These are phyloP conservation scores for Sparidentex hasta DNA, from an alignment of 2,797 vertebrate species.

Conservation along the genomic window DNA sequence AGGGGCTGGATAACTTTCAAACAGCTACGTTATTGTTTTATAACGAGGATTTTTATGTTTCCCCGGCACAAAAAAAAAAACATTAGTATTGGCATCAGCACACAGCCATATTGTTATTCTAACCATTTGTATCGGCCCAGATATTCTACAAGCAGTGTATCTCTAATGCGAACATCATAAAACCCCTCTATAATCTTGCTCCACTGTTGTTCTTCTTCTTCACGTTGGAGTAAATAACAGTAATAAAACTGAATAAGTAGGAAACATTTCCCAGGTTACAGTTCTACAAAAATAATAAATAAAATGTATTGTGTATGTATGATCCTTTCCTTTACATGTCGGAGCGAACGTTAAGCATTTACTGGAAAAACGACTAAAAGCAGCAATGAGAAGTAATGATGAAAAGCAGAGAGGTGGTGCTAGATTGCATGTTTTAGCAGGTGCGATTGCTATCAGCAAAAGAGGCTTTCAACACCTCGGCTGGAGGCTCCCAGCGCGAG, in stretches of 20 bases:
- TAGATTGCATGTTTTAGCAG: not conserved
- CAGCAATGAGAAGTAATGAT: not conserved
- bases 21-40: no score
- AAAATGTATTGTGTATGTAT: not conserved
- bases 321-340: not conserved
- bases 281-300: not conserved
- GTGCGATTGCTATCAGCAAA: not conserved
- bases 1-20: no score
- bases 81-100: no score
- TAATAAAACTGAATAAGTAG: no score
- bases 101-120: no score
- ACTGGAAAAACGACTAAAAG: not conserved
- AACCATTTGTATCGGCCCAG: no score
- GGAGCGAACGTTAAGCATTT: not conserved
- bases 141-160: no score
- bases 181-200: not conserved
- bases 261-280: not conserved
- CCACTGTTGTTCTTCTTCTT: not conserved
- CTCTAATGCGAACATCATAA: not conserved
- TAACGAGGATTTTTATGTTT: no score
- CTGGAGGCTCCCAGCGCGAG: not conserved
- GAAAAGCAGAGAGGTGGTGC: constrained; percentile 1
- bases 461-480: not conserved
- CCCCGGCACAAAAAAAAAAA: no score
- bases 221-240: not conserved